Evolutionary conservation across 2,113 vertebrate species (phyloP), one percentile per base, ranked within the genome.

Genomic region (Oxygymnocypris stewartii): DNA sequence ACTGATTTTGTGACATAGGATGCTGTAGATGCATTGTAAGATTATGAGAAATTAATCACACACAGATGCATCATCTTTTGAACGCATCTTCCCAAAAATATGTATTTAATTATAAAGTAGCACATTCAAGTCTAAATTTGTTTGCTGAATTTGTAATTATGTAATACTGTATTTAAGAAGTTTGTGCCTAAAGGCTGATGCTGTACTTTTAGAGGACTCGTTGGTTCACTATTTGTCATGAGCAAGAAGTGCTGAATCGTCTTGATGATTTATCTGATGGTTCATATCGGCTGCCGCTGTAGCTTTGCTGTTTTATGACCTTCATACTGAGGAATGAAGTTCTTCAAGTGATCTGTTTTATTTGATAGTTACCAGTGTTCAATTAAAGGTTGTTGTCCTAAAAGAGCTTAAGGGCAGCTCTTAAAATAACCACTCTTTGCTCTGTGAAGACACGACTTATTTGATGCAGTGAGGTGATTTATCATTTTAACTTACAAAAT

Each of bases 171-270:
- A 25, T 75, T 1, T n/a, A 44, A n/a, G 40, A 44, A 71, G 37
- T 74, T 42, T 47, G 12, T 44, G 10, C 14, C 73, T 47, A 16
- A 75, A 75, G 23, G 40, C 73, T 47, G 73, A 25, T 75, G 69
- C 57, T 87, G 78, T 88, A 44, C 76, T 85, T 77, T 49, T 84
- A 59, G 42, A 76, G 73, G 86, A 87, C 84, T 40, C 44, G 51
- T 13, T 42, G 6, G 73, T n/a, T 82, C 49, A 2, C 7, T 16
- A 40, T 84, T 89, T 69, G 87, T 88, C 87, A 90, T 92, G 85
- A 76, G 40, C 78, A 87, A 88, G 85, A 90, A 92, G 89, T 90
- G 92, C 93, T 94, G 93, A 94, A 74, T 94, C 92, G 89, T 90
- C 90, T 31, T 71, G 80, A 89, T 91, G 90, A 88, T 91, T 90